Evolutionary conservation across 2,888 invertebrate species (phyloP).

Genomic region (Pseudeuparius sepicola): DNA sequence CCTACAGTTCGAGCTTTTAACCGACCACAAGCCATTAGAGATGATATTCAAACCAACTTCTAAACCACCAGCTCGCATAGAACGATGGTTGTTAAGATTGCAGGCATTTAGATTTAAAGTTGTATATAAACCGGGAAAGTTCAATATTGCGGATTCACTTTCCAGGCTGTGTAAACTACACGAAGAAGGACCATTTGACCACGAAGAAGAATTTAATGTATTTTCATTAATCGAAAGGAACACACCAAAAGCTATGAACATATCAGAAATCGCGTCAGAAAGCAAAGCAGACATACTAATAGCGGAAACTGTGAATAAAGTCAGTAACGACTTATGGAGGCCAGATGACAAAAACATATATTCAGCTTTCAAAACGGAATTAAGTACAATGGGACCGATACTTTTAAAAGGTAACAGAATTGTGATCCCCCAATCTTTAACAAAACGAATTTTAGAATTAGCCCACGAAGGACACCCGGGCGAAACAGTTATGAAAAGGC

Average conservation of each 20-base stretch:
- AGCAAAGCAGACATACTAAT: slow-evolving; percentile 16
- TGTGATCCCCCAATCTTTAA: slow-evolving; percentile 20
- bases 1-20: slow-evolving; percentile 32
- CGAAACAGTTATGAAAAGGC: slow-evolving; percentile 23
- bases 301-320: slow-evolving; percentile 11
- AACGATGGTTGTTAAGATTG: slow-evolving; percentile 25
- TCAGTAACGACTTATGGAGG: slow-evolving; percentile 17
- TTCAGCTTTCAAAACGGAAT: slow-evolving; percentile 19
- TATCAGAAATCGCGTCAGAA: slow-evolving; percentile 14
- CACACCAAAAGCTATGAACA: no score
- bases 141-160: slow-evolving; percentile 25
- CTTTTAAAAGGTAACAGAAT: slow-evolving; percentile 20
- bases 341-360: slow-evolving; percentile 18
- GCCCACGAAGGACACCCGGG: no score
- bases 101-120: slow-evolving; percentile 23
- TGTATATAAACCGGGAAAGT: slow-evolving; percentile 22
- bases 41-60: slow-evolving; percentile 27
- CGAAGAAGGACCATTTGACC: slow-evolving; percentile 17
- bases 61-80: no score
- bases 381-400: slow-evolving; percentile 21
- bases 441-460: slow-evolving; percentile 14
- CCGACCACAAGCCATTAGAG: slow-evolving; percentile 33
- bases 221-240: slow-evolving; percentile 16
- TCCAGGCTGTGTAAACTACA: slow-evolving; percentile 21
- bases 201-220: slow-evolving; percentile 20